Conservation (phyloP, 2,113 vertebrate genomes). For the Hymenochirus boettgeri region DNA sequence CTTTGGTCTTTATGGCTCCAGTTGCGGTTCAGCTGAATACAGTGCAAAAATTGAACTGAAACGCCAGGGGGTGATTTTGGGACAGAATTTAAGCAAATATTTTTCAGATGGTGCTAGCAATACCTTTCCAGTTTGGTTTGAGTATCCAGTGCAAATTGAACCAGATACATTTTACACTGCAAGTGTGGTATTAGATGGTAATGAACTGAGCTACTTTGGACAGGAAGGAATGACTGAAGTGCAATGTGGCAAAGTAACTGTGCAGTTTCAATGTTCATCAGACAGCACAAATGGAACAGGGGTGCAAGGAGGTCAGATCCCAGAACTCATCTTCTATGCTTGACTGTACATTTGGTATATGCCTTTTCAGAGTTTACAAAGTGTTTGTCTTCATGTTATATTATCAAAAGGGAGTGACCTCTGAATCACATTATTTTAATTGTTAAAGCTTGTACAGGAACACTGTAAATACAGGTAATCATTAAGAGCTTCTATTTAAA, state of each 20-base stretch:
- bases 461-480: too few relatives aligned
- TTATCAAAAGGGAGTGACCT: slow-evolving; percentile 45
- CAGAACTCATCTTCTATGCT: slow-evolving; percentile 95
- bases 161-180: slow-evolving; percentile 96
- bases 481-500: too few relatives aligned
- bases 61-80: slow-evolving; percentile 85
- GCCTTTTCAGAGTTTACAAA: slow-evolving; percentile 11
- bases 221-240: slow-evolving; percentile 98
- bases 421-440: slow-evolving; percentile 2
- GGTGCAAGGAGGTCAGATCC: slow-evolving; percentile 94
- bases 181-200: slow-evolving; percentile 90
- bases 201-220: slow-evolving; percentile 93
- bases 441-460: too few relatives aligned
- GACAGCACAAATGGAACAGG: slow-evolving; percentile 97
- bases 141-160: slow-evolving; percentile 94
- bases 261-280: slow-evolving; percentile 96
- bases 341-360: slow-evolving; percentile 58
- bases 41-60: slow-evolving; percentile 95
- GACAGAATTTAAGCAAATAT: slow-evolving; percentile 93
- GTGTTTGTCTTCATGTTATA: slow-evolving; percentile 51
- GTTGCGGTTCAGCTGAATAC: slow-evolving; percentile 93
- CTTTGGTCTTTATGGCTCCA: slow-evolving; percentile 92
- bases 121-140: slow-evolving; percentile 94
- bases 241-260: slow-evolving; percentile 94
- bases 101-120: slow-evolving; percentile 96